A percentile compares a stretch with the other conserved stretches of the same genome.
phyloP scores from a whole-genome alignment of 2,888 invertebrate genomes.

The Melinaea marsaeus region DNA sequence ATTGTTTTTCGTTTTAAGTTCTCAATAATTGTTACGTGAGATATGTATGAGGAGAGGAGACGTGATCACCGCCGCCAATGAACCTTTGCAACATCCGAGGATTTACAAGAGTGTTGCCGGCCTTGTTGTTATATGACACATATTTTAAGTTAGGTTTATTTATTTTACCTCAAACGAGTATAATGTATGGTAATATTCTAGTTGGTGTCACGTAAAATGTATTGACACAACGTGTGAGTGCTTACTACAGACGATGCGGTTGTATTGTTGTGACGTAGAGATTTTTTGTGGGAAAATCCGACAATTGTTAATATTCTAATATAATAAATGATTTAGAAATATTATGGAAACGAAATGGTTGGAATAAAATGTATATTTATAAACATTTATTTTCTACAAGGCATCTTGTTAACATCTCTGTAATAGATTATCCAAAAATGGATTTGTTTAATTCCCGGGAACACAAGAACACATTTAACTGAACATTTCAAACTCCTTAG shows the following conservation, averaged over 20 bases:
- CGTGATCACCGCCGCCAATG: too few species aligned
- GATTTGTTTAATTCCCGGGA: constrained; percentile 3
- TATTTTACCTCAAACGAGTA: too few species aligned
- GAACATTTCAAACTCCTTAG: constrained; percentile 30
- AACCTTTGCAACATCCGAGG: too few species aligned
- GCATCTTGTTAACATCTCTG: background rate
- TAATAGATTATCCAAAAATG: background rate
- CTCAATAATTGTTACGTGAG: too few species aligned
- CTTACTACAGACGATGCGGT: constrained; percentile 31
- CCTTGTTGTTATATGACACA: too few species aligned
- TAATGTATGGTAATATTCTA: background rate
- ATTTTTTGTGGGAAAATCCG: constrained; percentile 25
- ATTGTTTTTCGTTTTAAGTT: too few species aligned
- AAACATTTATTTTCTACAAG: background rate
- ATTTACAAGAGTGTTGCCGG: too few species aligned
- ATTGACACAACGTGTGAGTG: constrained; percentile 21
- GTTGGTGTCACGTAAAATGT: background rate
- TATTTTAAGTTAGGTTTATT: too few species aligned
- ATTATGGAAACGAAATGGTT: background rate
- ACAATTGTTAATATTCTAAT: background rate
- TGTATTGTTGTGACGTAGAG: constrained; percentile 46
- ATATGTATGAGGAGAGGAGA: too few species aligned
- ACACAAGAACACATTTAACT: constrained; percentile 14
- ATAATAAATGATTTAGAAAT: background rate
- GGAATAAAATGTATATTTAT: background rate